Evolutionary conservation across 2,797 vertebrate species (phyloP).

Genomic region (Pantherophis vulpinus): DNA sequence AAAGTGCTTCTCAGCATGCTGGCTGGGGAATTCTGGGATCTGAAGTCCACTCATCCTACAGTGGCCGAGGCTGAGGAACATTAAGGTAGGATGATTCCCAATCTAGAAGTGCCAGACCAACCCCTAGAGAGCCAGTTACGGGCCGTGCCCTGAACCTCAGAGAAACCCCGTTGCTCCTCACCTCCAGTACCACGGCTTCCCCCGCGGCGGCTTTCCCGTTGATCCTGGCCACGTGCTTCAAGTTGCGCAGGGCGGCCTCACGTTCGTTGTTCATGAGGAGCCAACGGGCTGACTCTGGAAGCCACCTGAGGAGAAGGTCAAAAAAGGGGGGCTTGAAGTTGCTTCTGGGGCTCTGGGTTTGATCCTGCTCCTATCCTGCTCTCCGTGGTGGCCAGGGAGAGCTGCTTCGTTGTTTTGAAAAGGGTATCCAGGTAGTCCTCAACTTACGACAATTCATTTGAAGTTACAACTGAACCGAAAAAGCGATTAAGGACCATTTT

Average conservation of each 20-base stretch:
- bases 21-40: no score
- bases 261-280: constrained; percentile 71
- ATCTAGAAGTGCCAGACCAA: not conserved
- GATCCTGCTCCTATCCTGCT: not conserved
- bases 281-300: constrained; percentile 82
- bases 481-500: no score
- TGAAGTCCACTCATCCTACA: not conserved
- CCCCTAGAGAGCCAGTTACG: not conserved
- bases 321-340: not conserved
- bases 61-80: not conserved
- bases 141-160: not conserved
- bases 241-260: constrained; percentile 73
- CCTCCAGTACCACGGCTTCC: constrained; percentile 25
- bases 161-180: not conserved
- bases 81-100: not conserved
- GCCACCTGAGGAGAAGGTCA: constrained; percentile 73
- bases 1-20: no score
- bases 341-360: not conserved
- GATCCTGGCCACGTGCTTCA: constrained; percentile 73
- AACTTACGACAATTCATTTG: not conserved
- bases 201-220: constrained; percentile 55
- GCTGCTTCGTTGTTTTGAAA: not conserved
- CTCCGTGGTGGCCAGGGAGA: not conserved
- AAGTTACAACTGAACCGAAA: no score
- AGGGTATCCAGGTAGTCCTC: not conserved